phyloP scores from a whole-genome alignment of 2,797 vertebrate species.

The Sphenodon punctatus region DNA sequence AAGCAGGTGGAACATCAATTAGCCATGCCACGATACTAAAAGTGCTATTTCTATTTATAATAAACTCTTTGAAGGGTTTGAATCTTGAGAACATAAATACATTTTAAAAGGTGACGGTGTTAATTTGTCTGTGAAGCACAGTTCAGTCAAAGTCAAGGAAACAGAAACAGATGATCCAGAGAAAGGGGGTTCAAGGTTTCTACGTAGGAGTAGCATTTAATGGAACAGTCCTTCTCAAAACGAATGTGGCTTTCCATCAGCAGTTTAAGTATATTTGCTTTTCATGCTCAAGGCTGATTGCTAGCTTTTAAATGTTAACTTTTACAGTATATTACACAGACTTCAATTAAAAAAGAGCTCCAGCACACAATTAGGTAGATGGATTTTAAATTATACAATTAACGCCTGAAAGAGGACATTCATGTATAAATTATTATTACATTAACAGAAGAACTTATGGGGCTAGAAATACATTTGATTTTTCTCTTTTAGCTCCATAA shows the following conservation, averaged over 20 bases:
- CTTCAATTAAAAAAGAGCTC: background rate
- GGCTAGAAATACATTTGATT: background rate
- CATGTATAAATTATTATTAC: background rate
- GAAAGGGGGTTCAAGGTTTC: background rate
- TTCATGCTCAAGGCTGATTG: background rate
- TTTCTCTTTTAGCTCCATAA: background rate
- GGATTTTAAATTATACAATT: background rate
- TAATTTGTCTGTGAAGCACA: background rate
- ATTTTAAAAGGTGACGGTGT: background rate
- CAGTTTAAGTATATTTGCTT: background rate
- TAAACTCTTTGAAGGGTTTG: accelerated
- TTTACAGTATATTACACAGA: background rate
- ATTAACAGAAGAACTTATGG: background rate
- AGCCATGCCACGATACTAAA: background rate
- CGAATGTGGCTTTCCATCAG: background rate
- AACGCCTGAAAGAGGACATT: background rate
- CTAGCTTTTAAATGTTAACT: background rate
- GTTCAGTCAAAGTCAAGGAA: background rate
- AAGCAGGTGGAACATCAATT: background rate
- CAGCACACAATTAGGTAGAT: background rate
- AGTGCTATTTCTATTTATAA: background rate
- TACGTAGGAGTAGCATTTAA: background rate
- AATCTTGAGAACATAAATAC: background rate
- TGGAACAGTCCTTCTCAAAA: background rate
- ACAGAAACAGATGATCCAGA: background rate